phyloP scores from a whole-genome alignment of 2,797 vertebrate species.

The Galaxias olidus region DNA sequence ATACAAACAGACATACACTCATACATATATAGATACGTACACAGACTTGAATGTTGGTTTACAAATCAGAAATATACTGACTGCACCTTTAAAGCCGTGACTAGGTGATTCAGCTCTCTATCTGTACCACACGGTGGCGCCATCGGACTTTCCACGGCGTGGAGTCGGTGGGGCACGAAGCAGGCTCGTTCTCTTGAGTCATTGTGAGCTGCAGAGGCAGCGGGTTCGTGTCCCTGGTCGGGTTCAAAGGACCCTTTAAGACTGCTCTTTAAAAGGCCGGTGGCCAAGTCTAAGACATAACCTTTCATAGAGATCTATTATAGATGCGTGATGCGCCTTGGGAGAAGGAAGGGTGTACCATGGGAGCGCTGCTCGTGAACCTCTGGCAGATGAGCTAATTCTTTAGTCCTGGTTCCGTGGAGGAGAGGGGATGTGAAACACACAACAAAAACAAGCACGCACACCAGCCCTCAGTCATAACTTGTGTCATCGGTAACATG shows the following conservation, averaged over 20 bases:
- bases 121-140: slow-evolving; percentile 57
- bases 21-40: no score
- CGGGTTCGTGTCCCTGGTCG: no score
- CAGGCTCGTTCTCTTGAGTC: background rate
- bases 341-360: slow-evolving; percentile 39
- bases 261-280: no score
- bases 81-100: background rate
- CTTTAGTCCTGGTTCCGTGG: slow-evolving; percentile 44
- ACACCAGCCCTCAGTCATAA: slow-evolving; percentile 67
- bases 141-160: slow-evolving; percentile 18
- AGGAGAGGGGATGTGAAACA: slow-evolving; percentile 70
- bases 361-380: slow-evolving; percentile 17
- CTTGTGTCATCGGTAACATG: slow-evolving; percentile 61
- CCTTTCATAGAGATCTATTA: slow-evolving; percentile 31
- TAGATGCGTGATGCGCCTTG: slow-evolving; percentile 27
- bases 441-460: slow-evolving; percentile 73
- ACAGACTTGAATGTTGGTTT: no score
- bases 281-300: background rate
- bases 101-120: background rate
- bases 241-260: no score
- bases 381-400: slow-evolving; percentile 49
- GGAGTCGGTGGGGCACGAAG: background rate
- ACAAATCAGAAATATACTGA: background rate
- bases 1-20: no score
- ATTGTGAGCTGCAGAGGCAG: background rate